Percentiles rank a stretch among this genome's conserved stretches.
Conservation (phyloP, 2,797 vertebrate genomes). For the Apogon talboti region DNA sequence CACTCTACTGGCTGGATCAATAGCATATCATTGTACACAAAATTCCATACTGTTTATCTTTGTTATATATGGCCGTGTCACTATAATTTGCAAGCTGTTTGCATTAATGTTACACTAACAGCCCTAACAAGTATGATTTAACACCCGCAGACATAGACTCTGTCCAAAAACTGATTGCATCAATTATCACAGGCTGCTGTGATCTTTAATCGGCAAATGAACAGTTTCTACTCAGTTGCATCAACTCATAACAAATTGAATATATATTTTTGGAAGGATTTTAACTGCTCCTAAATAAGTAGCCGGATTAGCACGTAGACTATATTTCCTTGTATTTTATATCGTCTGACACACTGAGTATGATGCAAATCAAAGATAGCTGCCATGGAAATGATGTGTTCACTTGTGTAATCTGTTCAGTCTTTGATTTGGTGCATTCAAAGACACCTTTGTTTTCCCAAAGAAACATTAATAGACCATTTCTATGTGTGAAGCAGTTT, state of each 20-base stretch:
- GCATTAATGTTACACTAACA: not conserved
- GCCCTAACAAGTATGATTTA: not conserved
- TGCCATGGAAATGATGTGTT: constrained; percentile 53
- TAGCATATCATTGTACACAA: no score
- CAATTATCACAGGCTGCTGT: not conserved
- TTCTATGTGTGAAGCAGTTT: constrained; percentile 70
- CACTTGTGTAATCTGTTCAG: constrained; percentile 61
- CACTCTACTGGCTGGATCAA: no score
- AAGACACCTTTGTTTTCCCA: constrained; percentile 77
- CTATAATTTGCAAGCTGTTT: no score
- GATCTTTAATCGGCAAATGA: constrained; percentile 8
- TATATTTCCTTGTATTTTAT: not conserved
- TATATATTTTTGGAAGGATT: not conserved
- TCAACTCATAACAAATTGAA: constrained; percentile 1
- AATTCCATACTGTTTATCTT: no score
- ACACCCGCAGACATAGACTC: not conserved
- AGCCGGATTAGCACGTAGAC: not conserved
- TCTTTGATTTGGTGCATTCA: constrained; percentile 77
- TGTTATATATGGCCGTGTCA: no score
- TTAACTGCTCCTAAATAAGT: not conserved
- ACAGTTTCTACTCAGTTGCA: constrained; percentile 2
- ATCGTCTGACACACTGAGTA: constrained; percentile 10
- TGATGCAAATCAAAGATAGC: constrained; percentile 61
- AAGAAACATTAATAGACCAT: constrained; percentile 73
- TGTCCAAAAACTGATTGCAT: not conserved